Evolutionary conservation across 2,113 vertebrate species (phyloP), one percentile per base, ranked within the genome.

Genomic region (Empidonax traillii): DNA sequence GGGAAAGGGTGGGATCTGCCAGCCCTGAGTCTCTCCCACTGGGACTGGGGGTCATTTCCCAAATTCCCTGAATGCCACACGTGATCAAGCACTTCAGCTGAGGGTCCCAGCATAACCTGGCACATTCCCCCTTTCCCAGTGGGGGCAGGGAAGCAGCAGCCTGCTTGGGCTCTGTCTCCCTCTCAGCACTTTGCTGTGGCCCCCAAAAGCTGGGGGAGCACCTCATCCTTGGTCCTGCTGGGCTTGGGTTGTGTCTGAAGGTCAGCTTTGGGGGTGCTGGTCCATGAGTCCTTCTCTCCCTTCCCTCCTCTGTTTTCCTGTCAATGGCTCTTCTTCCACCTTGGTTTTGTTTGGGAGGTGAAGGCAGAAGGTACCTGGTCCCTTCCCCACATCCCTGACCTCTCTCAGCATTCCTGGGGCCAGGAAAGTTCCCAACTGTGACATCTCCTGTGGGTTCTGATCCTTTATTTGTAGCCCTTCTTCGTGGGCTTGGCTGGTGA

Each of bases 281-380:
- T 9, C 55, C 87, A 24, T 0, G 2, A 69, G 20, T 53, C 49
- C 58, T 49, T 37, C 19, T 49, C 27, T 72, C 53, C 49, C 43
- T 39, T n/a, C 24, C 39, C 41, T 68, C 39, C 37, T 61, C 33
- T 0, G 0, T 43, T 91, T 77, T 49, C 39, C 31, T n/a, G 3
- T 7, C 49, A 3, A 2, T 18, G 37, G 39, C 6, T 72, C 81
- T 92, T 20, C 56, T 71, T 55, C 39, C 53, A 13, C 49, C 63
- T 58, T 1, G 6, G 7, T 44, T 69, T 41, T 66, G 31, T 62
- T 65, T 46, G 63, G 65, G 68, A 91, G 30, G 37, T 1, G 10
- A 80, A 63, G 68, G 77, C 68, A 81, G 86, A 41, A 75, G n/a
- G 67, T 17, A 33, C 47, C 39, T 13, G 35, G 6, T 63, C 61